Conservation (phyloP, 1,140 invertebrate species). For the Ridgeia piscesae region DNA sequence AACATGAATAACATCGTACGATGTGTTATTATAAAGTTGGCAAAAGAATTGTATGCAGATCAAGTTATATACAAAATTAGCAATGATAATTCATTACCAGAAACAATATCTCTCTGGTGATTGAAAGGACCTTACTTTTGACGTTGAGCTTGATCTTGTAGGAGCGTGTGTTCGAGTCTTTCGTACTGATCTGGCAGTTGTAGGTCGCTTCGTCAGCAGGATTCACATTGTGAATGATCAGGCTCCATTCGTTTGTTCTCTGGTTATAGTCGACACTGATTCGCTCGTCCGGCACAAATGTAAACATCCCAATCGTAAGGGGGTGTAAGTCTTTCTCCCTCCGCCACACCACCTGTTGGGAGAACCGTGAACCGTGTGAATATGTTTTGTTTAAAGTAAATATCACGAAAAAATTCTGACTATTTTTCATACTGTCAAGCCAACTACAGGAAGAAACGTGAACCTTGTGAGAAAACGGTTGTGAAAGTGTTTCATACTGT, state of each 20-base stretch:
- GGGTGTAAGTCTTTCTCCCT: constrained; percentile 25
- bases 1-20: not conserved
- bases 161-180: constrained; percentile 4
- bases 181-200: constrained; percentile 33
- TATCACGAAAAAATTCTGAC: not conserved
- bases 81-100: not conserved
- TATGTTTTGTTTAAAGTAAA: no score
- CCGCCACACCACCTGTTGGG: constrained; percentile 29
- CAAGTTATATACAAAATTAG: not conserved
- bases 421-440: not conserved
- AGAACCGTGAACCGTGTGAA: not conserved
- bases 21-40: not conserved
- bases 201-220: constrained; percentile 28
- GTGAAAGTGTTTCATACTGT: not conserved
- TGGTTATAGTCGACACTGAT: constrained; percentile 27
- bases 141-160: constrained; percentile 31
- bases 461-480: not conserved
- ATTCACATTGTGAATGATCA: constrained; percentile 33
- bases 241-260: constrained; percentile 29
- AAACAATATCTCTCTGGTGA: not conserved
- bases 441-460: not conserved
- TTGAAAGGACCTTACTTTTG: constrained; percentile 17
- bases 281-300: constrained; percentile 29
- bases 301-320: constrained; percentile 31
- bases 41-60: not conserved